Base-by-base conservation (phyloP, 2,888 invertebrate genomes). In the Andricus curvator region DNA sequence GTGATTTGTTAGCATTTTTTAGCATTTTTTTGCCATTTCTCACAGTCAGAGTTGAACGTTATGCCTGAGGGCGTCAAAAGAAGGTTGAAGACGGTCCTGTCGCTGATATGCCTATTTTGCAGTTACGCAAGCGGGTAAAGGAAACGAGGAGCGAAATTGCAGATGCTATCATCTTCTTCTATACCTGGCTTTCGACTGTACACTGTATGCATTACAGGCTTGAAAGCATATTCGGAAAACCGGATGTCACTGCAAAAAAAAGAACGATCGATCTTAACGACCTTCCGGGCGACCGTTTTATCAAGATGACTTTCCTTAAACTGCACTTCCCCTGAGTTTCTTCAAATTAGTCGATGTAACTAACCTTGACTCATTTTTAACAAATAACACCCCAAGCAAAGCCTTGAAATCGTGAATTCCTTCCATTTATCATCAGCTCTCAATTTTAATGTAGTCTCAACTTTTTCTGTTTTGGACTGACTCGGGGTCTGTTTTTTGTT, bases 221-320 rank as follows among this genome's bases (percentile, higher is more conserved):
- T 62, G 62, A 25, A 62, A 62, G 62, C 62, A 62, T 62, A 11
- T 62, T 25, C 62, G 25, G 22, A 62, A 62, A 62, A 62, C 62
- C 62, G 62, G 62, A 62, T 62, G 62, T 62, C 62, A 62, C 62
- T 62, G 62, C 25, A 62, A 22, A 62, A 62, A 60, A 25, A n/a
- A 25, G 25, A 25, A 25, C 15, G 25, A 25, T 62, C 62, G 25
- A 62, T 62, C 62, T 62, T 62, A 62, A 62, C 13, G 62, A 62
- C 62, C 62, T 62, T 62, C 62, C 62, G 62, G 62, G 25, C 62
- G 25, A 25, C 22, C 25, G 25, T 22, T 62, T 62, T 62, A 62
- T 62, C 62, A 62, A 62, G 25, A 62, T 62, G 25, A 13, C 5
- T 62, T 62, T 62, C 13, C 22, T 62, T 25, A 62, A 62, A 62